Conservation (phyloP, 1,140 invertebrate species). For the Bemisia tabaci region DNA sequence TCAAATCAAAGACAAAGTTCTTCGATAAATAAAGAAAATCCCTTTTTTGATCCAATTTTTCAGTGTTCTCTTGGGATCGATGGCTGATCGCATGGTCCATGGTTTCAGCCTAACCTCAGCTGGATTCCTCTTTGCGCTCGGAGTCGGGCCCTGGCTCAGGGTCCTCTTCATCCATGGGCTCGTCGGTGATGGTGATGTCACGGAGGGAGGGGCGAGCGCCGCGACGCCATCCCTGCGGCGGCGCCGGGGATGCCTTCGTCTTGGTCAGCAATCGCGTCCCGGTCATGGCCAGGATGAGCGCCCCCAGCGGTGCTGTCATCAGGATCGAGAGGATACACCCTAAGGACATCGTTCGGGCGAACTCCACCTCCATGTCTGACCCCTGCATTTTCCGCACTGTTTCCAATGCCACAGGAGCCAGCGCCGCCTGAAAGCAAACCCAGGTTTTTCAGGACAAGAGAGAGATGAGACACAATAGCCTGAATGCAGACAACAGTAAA, state of each 20-base stretch:
- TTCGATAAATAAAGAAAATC: too few relatives aligned
- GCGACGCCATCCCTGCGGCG: conserved; percentile 46
- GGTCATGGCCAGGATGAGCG: conserved; percentile 67
- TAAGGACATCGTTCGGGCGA: conserved; percentile 47
- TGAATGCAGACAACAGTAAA: too few relatives aligned
- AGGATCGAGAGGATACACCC: conserved; percentile 79
- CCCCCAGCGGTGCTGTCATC: conserved; percentile 78
- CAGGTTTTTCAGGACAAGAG: background rate
- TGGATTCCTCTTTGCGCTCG: too few relatives aligned
- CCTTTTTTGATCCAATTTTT: too few relatives aligned
- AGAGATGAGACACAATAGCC: too few relatives aligned
- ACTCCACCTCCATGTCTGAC: conserved; percentile 29
- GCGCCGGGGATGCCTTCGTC: conserved; percentile 27
- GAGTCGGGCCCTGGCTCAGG: too few relatives aligned
- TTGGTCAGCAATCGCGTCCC: conserved; percentile 62
- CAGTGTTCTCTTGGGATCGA: too few relatives aligned
- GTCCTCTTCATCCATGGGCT: conserved; percentile 46
- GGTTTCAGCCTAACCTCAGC: too few relatives aligned
- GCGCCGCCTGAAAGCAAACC: conserved; percentile 46
- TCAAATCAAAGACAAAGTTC: too few relatives aligned
- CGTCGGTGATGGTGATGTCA: conserved; percentile 68
- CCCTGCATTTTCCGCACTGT: conserved; percentile 33
- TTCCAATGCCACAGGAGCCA: conserved; percentile 63
- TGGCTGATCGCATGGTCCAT: too few relatives aligned
- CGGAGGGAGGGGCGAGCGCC: conserved; percentile 61